Conservation (phyloP, 2,797 vertebrate species). For the Mallotus villosus region DNA sequence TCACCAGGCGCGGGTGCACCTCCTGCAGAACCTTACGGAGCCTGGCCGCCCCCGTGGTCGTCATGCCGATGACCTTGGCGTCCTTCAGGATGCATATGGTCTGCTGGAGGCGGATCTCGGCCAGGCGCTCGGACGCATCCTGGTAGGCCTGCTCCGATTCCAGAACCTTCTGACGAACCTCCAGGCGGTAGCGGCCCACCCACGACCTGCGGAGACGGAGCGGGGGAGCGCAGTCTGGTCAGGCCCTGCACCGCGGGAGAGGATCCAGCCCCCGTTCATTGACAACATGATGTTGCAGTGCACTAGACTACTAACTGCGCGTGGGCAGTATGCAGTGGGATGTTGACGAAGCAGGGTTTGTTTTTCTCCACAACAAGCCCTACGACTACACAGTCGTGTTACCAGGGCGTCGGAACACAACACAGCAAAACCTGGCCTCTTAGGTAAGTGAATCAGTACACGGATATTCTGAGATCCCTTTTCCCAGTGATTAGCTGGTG, state of each 20-base stretch:
- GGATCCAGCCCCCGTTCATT: no score
- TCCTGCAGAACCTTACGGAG: slow-evolving; percentile 83
- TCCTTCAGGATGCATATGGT: slow-evolving; percentile 76
- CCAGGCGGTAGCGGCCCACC: slow-evolving; percentile 79
- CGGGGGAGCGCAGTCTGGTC: background rate
- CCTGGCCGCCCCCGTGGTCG: slow-evolving; percentile 94
- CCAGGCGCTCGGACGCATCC: slow-evolving; percentile 77
- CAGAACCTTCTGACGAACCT: slow-evolving; percentile 68
- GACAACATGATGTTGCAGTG: no score
- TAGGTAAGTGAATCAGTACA: slow-evolving; percentile 33
- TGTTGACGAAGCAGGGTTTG: background rate
- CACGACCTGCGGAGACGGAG: slow-evolving; percentile 76
- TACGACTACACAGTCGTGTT: slow-evolving; percentile 11
- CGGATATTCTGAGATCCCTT: slow-evolving; percentile 39
- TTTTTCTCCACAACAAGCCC: background rate
- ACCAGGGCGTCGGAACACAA: slow-evolving; percentile 19
- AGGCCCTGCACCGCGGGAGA: no score
- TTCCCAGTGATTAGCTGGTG: slow-evolving; percentile 46
- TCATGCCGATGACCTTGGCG: slow-evolving; percentile 92
- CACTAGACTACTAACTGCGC: no score
- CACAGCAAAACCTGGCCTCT: slow-evolving; percentile 24
- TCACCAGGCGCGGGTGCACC: slow-evolving; percentile 80
- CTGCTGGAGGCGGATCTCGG: slow-evolving; percentile 81
- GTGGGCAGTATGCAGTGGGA: background rate
- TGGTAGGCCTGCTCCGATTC: slow-evolving; percentile 76